These are phyloP conservation scores for Atopsyche davidsoni DNA, from an alignment of 1,140 invertebrate genomes.

Conservation along the genomic window DNA sequence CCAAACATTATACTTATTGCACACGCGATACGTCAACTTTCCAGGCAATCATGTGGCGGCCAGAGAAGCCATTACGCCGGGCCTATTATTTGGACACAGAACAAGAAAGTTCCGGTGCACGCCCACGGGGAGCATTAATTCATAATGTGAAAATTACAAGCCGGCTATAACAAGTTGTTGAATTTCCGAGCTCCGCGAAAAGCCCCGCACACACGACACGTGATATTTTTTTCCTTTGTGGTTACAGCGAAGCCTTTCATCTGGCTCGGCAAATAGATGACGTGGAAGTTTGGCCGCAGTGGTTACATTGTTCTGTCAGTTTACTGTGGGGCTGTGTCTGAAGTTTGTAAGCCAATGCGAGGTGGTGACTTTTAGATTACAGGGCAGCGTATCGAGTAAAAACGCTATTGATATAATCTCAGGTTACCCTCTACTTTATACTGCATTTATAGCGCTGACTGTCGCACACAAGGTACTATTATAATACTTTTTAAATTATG, in stretches of 20 bases:
- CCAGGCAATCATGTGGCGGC: not conserved
- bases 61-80: constrained; percentile 10
- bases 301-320: not conserved
- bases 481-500: no score
- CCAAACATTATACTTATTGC: not conserved
- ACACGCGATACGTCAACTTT: not conserved
- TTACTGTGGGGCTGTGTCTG: not conserved
- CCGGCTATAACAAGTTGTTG: constrained; percentile 19
- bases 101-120: constrained; percentile 23
- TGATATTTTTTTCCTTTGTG: not conserved
- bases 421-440: no score
- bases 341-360: not conserved
- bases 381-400: constrained; percentile 2
- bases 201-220: no score
- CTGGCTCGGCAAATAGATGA: constrained; percentile 5
- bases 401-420: no score
- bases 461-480: no score
- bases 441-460: no score
- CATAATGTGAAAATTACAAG: constrained; percentile 26
- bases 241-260: constrained; percentile 3
- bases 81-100: constrained; percentile 21
- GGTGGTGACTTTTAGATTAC: constrained; percentile 18
- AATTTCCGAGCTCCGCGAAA: constrained; percentile 5
- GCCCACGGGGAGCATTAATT: constrained; percentile 16
- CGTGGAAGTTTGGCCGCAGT: constrained; percentile 6